Evolutionary conservation across 2,888 invertebrate genomes (phyloP).

Genomic region (Buathra laborator): DNA sequence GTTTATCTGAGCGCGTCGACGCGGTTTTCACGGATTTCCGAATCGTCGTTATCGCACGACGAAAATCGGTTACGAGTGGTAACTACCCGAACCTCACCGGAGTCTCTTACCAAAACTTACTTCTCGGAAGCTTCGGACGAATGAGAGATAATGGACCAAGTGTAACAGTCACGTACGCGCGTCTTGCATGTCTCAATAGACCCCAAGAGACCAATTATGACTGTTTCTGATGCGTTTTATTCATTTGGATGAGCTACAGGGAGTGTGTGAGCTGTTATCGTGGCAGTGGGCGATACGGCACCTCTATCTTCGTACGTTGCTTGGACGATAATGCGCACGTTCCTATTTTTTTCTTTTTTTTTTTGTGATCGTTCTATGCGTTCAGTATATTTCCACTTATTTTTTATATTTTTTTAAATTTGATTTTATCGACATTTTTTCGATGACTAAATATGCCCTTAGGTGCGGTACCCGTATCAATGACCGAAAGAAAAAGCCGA

Average conservation of each 20-base stretch:
- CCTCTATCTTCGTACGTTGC: not conserved
- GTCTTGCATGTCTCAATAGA: conserved; percentile 37
- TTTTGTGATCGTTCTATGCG: not conserved
- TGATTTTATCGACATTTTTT: not conserved
- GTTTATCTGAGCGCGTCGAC: not conserved
- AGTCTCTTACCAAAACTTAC: not conserved
- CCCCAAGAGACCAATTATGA: conserved; percentile 38
- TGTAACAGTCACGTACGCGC: conserved; percentile 37
- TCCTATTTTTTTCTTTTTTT: not conserved
- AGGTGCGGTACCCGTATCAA: not conserved
- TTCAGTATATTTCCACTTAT: not conserved
- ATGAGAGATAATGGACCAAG: not conserved
- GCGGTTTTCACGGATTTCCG: not conserved
- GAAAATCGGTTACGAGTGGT: not conserved
- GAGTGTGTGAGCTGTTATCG: not conserved
- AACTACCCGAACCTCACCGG: not conserved
- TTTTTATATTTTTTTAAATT: not conserved
- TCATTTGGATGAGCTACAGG: conserved; percentile 21
- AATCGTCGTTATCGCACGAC: not conserved
- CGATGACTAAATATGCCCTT: not conserved
- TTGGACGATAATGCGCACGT: not conserved
- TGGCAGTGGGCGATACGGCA: not conserved
- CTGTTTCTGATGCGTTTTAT: conserved; percentile 56
- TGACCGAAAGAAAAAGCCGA: too few species aligned
- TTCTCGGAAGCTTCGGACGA: not conserved